Evolutionary conservation across 2,888 invertebrate genomes (phyloP).

Genomic region (Agriopis marginaria): DNA sequence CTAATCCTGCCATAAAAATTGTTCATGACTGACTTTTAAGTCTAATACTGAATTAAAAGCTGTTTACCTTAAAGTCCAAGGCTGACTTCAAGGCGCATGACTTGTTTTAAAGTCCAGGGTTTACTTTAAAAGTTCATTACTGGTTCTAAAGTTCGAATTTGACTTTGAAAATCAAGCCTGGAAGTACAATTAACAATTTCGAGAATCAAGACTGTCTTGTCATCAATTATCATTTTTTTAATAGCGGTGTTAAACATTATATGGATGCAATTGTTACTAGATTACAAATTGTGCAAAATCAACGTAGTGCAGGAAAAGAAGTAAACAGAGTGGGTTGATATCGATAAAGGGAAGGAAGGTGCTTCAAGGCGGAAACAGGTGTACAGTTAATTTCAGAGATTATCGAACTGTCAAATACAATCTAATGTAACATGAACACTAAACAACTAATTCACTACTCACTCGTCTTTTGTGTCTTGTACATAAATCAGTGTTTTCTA

Average conservation of each 20-base stretch:
- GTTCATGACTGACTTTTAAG: no score
- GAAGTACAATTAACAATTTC: neutral
- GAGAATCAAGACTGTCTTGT: neutral
- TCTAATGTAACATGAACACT: conserved; percentile 85
- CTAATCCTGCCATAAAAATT: neutral
- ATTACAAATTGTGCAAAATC: conserved; percentile 49
- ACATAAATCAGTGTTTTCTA: conserved; percentile 25
- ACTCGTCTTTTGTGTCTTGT: conserved; percentile 63
- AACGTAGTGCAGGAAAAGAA: conserved; percentile 54
- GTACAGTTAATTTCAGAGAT: conserved; percentile 66
- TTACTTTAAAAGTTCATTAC: neutral
- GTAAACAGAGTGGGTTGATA: conserved; percentile 65
- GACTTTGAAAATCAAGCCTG: neutral
- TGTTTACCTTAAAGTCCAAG: no score
- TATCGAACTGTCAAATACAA: conserved; percentile 74
- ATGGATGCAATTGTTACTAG: conserved; percentile 20
- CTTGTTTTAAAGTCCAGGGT: no score
- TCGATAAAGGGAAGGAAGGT: conserved; percentile 67
- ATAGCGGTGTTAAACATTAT: neutral
- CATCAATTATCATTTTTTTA: neutral
- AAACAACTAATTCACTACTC: conserved; percentile 80
- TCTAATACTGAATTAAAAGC: no score
- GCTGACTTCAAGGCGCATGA: no score
- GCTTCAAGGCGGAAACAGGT: conserved; percentile 76
- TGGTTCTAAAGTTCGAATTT: neutral